Percentiles rank a stretch among this genome's conserved stretches.
Conservation (phyloP, 2,797 vertebrate genomes). For the Graptemys geographica region DNA sequence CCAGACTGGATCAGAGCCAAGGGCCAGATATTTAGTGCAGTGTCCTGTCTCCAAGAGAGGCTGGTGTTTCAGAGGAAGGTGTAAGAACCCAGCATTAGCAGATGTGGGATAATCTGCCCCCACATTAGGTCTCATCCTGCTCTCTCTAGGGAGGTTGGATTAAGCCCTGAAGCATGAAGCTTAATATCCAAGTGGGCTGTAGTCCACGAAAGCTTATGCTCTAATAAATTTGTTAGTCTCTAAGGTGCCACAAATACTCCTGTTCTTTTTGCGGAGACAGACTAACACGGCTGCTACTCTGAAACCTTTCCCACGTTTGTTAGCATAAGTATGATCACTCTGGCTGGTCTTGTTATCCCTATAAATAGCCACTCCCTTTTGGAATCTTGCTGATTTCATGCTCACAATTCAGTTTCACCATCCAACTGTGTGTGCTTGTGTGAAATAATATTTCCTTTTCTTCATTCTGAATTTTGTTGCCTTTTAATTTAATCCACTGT, state of each 20-base stretch:
- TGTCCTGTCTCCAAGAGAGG: too few species aligned
- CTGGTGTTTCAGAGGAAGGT: background rate
- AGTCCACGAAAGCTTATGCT: too few species aligned
- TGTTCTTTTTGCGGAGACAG: too few species aligned
- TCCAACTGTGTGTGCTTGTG: background rate
- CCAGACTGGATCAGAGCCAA: too few species aligned
- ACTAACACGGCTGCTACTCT: too few species aligned
- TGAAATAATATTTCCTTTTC: background rate
- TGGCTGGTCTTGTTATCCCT: too few species aligned
- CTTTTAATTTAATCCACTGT: background rate
- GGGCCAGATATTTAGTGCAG: too few species aligned
- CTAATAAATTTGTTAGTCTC: too few species aligned
- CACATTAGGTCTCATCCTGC: background rate
- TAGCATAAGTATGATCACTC: background rate
- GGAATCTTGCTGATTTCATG: background rate
- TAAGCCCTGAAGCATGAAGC: background rate
- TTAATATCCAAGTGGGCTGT: too few species aligned
- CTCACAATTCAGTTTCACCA: background rate
- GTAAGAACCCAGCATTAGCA: background rate
- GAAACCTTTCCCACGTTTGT: background rate
- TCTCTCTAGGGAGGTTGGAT: background rate
- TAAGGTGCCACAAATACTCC: too few species aligned
- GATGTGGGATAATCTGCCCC: background rate
- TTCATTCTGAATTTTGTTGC: background rate
- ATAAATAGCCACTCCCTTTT: background rate